These are phyloP conservation scores for Homalodisca vitripennis DNA, from an alignment of 1,140 invertebrate genomes.

Conservation along the genomic window DNA sequence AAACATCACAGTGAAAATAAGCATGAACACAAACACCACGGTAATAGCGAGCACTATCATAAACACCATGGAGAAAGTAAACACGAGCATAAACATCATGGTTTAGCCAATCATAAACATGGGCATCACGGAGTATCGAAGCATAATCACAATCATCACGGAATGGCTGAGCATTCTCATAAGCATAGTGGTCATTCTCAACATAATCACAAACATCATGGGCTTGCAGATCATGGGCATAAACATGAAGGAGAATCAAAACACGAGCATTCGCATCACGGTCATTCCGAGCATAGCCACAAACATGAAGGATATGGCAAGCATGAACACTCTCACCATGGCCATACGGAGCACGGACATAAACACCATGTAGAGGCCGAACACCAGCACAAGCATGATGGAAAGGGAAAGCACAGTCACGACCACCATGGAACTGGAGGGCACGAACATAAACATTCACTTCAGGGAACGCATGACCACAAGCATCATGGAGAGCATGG, in stretches of 20 bases:
- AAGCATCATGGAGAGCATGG: conserved; percentile 11
- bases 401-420: conserved; percentile 6
- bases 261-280: conserved; percentile 12
- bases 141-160: conserved; percentile 9
- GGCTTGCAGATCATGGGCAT: not conserved
- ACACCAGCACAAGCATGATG: conserved; percentile 20
- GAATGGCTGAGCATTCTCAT: conserved; percentile 6
- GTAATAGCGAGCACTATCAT: not conserved
- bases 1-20: conserved; percentile 18
- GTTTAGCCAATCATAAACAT: not conserved
- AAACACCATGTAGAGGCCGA: conserved; percentile 3
- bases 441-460: conserved; percentile 14
- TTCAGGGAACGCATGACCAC: not conserved
- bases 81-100: conserved; percentile 24
- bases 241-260: conserved; percentile 15
- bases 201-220: conserved; percentile 24
- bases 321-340: conserved; percentile 16
- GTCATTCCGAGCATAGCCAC: conserved; percentile 17
- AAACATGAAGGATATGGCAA: conserved; percentile 20
- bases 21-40: conserved; percentile 26
- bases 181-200: conserved; percentile 20
- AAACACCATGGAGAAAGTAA: conserved; percentile 11
- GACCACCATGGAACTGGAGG: conserved; percentile 15
- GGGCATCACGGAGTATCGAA: conserved; percentile 1
- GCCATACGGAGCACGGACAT: conserved; percentile 22